Base-by-base conservation (phyloP, 2,797 vertebrate species). In the Sylvilagus floridanus region DNA sequence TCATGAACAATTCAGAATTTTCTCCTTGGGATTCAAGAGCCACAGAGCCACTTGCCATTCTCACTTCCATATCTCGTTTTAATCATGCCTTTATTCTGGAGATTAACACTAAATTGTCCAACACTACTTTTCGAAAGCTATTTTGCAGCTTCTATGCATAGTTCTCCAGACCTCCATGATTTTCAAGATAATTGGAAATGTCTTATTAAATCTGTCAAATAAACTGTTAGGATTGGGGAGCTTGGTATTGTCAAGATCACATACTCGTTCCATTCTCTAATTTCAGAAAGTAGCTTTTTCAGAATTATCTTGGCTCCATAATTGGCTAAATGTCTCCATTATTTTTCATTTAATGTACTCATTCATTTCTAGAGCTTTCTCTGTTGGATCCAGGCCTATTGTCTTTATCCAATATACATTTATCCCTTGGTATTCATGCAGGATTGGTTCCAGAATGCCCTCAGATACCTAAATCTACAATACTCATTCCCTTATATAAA, bases 201-300 rank as follows among this genome's bases (percentile, higher is more conserved):
- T 72, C 71, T 93, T 73, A 24, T 92, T 71, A 94, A 75, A 54
- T 66, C 54, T 69, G 52, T 76, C 37, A 17, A 8, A 76, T 81
- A 65, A 82, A 35, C 28, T 54, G 47, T 19, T 9, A 24, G 26
- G 82, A 83, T 1, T 42, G n/a, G 9, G 32, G 66, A 60, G 28
- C 7, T 87, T n/a, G n/a, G 47, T 57, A 50, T 57, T 62, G 30
- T 82, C 69, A 63, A 54, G 35, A 66, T 71, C 73, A 30, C n/a
- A 65, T 8, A 28, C 16, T 52, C 26, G 60, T n/a, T 82, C 66
- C 69, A 42, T 50, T 79, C 35, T 50, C 71, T 79, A 86, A 52
- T 79, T 90, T 94, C 62, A 72, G 12, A 72, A 90, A 81, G 83
- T 60, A 54, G 57, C 37, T 97, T 93, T 94, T 83, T 82, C 37